Evolutionary conservation across 2,113 vertebrate species (phyloP).

Genomic region (Leuciscus idus): DNA sequence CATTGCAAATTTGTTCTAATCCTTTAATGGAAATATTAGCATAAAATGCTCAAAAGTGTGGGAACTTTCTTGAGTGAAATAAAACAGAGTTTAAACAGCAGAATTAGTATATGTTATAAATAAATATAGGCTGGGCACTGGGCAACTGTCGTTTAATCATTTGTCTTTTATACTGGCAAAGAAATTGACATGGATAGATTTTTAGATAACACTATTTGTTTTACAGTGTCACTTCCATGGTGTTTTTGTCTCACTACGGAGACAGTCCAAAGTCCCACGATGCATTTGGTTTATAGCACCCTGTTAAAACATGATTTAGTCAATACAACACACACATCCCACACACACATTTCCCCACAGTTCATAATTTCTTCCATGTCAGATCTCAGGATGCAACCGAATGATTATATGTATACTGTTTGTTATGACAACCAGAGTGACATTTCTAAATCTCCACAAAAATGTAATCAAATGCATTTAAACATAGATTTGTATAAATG

Average conservation of each 20-base stretch:
- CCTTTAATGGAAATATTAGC: background rate
- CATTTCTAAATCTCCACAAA: background rate
- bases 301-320: conserved; percentile 4
- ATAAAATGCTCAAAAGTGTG: background rate
- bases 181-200: background rate
- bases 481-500: background rate
- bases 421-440: background rate
- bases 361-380: background rate
- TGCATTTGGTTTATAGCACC: conserved; percentile 18
- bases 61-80: background rate
- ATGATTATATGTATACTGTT: background rate
- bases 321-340: background rate
- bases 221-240: background rate
- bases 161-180: background rate
- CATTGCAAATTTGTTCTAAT: background rate
- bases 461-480: background rate
- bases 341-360: background rate
- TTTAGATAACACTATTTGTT: conserved; percentile 13
- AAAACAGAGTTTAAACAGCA: background rate
- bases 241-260: conserved; percentile 8
- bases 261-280: conserved; percentile 18
- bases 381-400: background rate
- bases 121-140: background rate
- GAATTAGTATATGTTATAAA: background rate
- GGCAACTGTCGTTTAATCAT: background rate